These are phyloP conservation scores for Nylanderia fulva DNA, from an alignment of 1,140 invertebrate species.

Conservation along the genomic window DNA sequence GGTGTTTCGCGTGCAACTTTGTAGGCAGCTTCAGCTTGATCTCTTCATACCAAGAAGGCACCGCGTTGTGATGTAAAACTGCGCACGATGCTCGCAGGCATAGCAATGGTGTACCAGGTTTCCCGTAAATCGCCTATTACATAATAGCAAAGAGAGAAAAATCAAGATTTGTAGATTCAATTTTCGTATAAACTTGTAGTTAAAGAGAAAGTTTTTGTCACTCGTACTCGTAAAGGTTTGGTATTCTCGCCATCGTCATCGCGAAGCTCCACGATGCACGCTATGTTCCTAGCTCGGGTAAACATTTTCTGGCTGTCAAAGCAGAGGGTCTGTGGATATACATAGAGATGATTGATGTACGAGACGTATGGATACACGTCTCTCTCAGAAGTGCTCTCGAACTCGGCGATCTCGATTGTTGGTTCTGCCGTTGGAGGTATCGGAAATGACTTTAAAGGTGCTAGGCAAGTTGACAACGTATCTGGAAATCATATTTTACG, in stretches of 20 bases:
- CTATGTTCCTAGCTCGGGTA: slow-evolving; percentile 95
- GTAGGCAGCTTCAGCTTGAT: slow-evolving; percentile 94
- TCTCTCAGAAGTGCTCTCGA: slow-evolving; percentile 90
- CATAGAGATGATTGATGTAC: slow-evolving; percentile 95
- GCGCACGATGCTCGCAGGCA: slow-evolving; percentile 89
- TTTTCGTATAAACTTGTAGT: neutral
- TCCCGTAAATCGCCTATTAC: slow-evolving; percentile 91
- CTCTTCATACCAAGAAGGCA: slow-evolving; percentile 94
- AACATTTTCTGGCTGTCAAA: slow-evolving; percentile 97
- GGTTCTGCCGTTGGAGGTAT: slow-evolving; percentile 90
- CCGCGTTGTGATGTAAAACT: slow-evolving; percentile 93
- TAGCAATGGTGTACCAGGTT: slow-evolving; percentile 89
- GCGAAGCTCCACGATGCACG: slow-evolving; percentile 93
- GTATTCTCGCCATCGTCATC: slow-evolving; percentile 91
- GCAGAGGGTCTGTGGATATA: slow-evolving; percentile 94
- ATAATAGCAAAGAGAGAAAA: neutral
- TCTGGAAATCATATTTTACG: slow-evolving; percentile 86
- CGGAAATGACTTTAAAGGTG: slow-evolving; percentile 93
- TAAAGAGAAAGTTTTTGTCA: slow-evolving; percentile 35
- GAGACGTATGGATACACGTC: slow-evolving; percentile 92
- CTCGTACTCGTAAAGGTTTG: slow-evolving; percentile 89
- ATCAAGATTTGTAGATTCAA: neutral
- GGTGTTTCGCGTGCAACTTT: slow-evolving; percentile 92
- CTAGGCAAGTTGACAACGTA: slow-evolving; percentile 92
- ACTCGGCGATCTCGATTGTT: slow-evolving; percentile 93